Percentiles rank a stretch among this genome's conserved stretches.
Evolutionary conservation across 2,797 vertebrate species (phyloP).

Genomic region (Melanotaenia maccullochi): DNA sequence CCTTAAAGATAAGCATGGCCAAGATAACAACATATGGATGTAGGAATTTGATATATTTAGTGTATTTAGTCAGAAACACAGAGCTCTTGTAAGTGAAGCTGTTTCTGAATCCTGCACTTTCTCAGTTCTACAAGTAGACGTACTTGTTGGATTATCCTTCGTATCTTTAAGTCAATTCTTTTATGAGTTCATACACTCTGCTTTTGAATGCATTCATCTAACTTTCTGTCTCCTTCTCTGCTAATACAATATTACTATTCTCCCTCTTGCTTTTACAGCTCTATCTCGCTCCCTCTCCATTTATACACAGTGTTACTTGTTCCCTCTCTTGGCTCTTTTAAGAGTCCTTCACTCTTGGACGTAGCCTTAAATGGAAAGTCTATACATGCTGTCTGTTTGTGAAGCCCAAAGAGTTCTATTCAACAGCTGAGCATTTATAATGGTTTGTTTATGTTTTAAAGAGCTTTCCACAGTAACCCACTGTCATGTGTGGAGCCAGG

Average conservation of each 20-base stretch:
- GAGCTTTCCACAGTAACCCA: constrained; percentile 72
- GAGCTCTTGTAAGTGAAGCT: background rate
- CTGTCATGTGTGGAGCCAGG: constrained; percentile 69
- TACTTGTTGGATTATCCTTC: background rate
- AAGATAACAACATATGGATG: background rate
- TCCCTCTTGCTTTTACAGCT: constrained; percentile 37
- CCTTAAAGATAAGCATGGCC: background rate
- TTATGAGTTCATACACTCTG: constrained; percentile 17
- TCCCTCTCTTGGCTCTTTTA: constrained; percentile 68
- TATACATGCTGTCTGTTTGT: constrained; percentile 71
- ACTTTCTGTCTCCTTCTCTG: constrained; percentile 47
- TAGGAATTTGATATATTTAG: background rate
- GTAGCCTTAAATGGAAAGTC: constrained; percentile 79
- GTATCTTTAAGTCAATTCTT: background rate
- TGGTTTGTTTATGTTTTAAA: constrained; percentile 79
- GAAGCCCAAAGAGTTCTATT: constrained; percentile 63
- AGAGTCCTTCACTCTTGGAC: constrained; percentile 66
- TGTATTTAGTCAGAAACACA: background rate
- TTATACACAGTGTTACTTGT: constrained; percentile 74
- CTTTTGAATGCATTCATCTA: constrained; percentile 43
- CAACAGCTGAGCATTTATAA: constrained; percentile 79
- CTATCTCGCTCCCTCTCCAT: constrained; percentile 43
- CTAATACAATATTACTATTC: constrained; percentile 59
- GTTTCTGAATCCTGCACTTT: background rate
- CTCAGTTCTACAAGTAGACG: background rate